A percentile compares a stretch with the other conserved stretches of the same genome.
These are phyloP conservation scores for Triplophysa rosa DNA, from an alignment of 2,113 vertebrate genomes.

Conservation along the genomic window DNA sequence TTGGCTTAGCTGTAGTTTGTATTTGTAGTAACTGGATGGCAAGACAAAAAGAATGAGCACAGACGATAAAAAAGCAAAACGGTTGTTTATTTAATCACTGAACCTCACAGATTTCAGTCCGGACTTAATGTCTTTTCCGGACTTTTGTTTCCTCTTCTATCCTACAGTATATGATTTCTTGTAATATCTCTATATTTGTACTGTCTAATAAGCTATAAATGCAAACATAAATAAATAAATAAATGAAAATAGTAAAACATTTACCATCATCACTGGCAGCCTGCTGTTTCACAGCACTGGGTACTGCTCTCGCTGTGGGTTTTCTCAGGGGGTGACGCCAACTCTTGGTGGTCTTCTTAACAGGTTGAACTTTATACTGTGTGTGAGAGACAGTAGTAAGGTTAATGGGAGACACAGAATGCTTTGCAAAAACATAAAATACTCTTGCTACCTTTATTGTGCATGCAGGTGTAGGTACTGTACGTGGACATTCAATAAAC, in stretches of 20 bases:
- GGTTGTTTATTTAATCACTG: too few relatives aligned
- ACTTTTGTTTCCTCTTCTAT: too few relatives aligned
- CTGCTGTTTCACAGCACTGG: slow-evolving; percentile 90
- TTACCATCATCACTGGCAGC: slow-evolving; percentile 86
- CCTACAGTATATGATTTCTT: too few relatives aligned
- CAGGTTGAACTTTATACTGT: slow-evolving; percentile 65
- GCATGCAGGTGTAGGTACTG: background rate
- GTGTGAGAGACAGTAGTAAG: background rate
- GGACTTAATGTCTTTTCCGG: too few relatives aligned
- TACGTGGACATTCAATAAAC: background rate
- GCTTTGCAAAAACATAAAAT: background rate
- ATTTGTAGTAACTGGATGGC: too few relatives aligned
- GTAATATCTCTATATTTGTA: background rate
- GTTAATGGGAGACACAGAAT: background rate
- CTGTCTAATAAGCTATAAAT: background rate
- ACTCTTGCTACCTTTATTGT: background rate
- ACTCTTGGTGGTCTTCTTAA: slow-evolving; percentile 73
- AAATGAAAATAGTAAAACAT: slow-evolving; percentile 33
- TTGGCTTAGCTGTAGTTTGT: too few relatives aligned
- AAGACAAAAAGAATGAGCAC: too few relatives aligned
- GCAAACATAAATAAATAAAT: background rate
- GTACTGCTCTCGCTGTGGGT: slow-evolving; percentile 85
- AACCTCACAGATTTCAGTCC: too few relatives aligned
- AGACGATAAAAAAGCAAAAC: too few relatives aligned
- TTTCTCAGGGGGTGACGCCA: slow-evolving; percentile 80